Percentiles rank a stretch among this genome's conserved stretches.
These are phyloP conservation scores for Nomada flava DNA, from an alignment of 2,888 invertebrate genomes.

Conservation along the genomic window DNA sequence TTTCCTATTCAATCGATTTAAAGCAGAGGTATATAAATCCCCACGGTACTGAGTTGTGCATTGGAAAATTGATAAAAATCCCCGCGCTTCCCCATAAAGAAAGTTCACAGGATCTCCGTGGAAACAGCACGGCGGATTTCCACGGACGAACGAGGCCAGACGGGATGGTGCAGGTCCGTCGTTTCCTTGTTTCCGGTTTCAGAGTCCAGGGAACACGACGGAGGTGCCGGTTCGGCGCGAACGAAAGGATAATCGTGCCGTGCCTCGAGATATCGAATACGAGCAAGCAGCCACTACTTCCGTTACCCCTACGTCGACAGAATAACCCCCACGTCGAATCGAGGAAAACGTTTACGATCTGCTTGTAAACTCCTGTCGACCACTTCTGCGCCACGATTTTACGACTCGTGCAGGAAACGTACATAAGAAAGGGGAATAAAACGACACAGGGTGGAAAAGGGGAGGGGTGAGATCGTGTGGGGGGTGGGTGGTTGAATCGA, in stretches of 20 bases:
- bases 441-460: slow-evolving; percentile 11
- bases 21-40: too few species aligned
- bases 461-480: neutral
- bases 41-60: too few species aligned
- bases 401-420: slow-evolving; percentile 49
- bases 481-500: neutral
- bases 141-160: slow-evolving; percentile 4
- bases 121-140: neutral
- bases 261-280: slow-evolving; percentile 40
- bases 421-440: slow-evolving; percentile 33
- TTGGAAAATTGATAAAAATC: too few species aligned
- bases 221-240: slow-evolving; percentile 16
- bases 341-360: slow-evolving; percentile 64
- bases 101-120: neutral
- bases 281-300: slow-evolving; percentile 40
- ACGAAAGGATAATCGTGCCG: slow-evolving; percentile 51
- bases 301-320: slow-evolving; percentile 39
- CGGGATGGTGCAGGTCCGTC: slow-evolving; percentile 3
- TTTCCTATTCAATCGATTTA: too few species aligned
- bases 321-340: slow-evolving; percentile 46
- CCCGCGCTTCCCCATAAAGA: neutral
- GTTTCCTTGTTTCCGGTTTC: slow-evolving; percentile 27
- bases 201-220: slow-evolving; percentile 4
- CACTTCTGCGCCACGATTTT: slow-evolving; percentile 62
- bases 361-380: slow-evolving; percentile 66